Percentiles rank a stretch among this genome's conserved stretches.
Conservation (phyloP, 2,113 vertebrate genomes). For the Lagopus leucura region DNA sequence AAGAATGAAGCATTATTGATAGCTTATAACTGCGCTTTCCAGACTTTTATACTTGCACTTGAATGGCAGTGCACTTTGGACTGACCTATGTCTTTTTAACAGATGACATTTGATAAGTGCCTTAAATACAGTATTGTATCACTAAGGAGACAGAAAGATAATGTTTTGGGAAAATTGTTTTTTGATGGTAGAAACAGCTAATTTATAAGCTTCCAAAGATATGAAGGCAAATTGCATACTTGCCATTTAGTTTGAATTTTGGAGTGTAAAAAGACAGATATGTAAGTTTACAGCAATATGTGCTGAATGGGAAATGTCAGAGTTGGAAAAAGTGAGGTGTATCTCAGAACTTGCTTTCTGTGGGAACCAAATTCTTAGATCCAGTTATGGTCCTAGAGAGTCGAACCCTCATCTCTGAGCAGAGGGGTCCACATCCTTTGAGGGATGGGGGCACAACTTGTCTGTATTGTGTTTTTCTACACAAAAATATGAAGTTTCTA, state of each 20-base stretch:
- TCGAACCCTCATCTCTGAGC: background rate
- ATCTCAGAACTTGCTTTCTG: constrained; percentile 5
- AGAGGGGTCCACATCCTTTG: background rate
- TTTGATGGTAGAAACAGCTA: background rate
- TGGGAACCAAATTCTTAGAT: background rate
- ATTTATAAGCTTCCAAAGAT: background rate
- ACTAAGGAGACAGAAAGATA: background rate
- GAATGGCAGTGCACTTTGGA: fast-evolving
- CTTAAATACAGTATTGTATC: background rate
- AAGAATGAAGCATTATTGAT: background rate
- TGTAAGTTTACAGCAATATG: background rate
- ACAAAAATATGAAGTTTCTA: background rate
- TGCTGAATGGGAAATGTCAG: background rate
- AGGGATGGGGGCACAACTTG: fast-evolving
- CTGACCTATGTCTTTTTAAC: background rate
- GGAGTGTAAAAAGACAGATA: background rate
- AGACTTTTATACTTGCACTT: background rate
- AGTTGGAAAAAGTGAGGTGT: background rate
- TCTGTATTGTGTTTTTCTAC: background rate
- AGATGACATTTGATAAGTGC: background rate
- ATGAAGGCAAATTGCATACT: background rate
- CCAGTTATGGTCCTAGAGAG: background rate
- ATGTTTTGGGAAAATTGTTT: background rate
- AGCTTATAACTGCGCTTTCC: background rate
- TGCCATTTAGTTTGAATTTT: background rate